Evolutionary conservation across 2,797 vertebrate species (phyloP).

Genomic region (Spinus pinus): DNA sequence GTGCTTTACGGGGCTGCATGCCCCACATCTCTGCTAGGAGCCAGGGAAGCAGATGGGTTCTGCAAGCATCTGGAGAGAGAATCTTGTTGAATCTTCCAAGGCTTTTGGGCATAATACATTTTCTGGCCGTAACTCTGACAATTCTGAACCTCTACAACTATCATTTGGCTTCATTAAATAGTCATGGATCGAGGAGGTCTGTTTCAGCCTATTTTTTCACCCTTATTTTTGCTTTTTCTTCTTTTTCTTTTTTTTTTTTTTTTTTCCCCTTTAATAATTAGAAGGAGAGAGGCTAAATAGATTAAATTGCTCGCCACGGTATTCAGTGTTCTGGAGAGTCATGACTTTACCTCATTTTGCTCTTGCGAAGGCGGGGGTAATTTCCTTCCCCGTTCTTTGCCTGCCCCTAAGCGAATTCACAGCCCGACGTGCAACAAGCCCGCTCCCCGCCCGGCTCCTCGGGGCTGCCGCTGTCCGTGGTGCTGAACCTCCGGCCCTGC

Average conservation of each 20-base stretch:
- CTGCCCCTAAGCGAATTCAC: neutral
- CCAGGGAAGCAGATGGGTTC: neutral
- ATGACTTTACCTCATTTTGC: neutral
- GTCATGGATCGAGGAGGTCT: neutral
- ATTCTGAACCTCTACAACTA: neutral
- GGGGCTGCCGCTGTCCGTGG: neutral
- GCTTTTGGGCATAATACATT: neutral
- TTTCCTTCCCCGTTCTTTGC: neutral
- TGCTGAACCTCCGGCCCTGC: neutral
- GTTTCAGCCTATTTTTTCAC: neutral
- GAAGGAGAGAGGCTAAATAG: neutral
- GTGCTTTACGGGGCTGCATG: neutral
- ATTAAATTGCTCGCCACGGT: neutral
- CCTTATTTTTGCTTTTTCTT: no score
- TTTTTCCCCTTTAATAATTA: accelerated
- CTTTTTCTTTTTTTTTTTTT: neutral
- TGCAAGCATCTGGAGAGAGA: neutral
- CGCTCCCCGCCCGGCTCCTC: neutral
- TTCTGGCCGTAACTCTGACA: neutral
- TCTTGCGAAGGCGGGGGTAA: neutral
- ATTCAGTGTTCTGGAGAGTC: neutral
- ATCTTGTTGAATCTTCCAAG: neutral
- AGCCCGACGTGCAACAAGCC: constrained; percentile 8
- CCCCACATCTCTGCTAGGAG: neutral
- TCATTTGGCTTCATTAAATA: constrained; percentile 16